Conservation (phyloP, 2,113 vertebrate species). For the Lamprologus sp. region DNA sequence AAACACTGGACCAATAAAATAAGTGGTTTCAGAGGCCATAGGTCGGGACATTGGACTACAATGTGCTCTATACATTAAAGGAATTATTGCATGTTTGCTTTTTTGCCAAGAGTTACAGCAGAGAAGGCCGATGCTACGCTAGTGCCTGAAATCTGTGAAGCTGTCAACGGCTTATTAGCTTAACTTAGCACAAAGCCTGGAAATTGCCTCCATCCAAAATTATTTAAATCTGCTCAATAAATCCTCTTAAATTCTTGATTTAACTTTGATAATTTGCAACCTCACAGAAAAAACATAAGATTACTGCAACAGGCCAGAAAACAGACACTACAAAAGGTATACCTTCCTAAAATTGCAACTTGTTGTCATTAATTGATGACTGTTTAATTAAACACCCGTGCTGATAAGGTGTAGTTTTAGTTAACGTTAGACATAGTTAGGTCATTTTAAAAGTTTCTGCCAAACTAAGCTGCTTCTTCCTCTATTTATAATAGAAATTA, state of each 20-base stretch:
- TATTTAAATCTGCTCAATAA: not conserved
- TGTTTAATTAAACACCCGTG: not conserved
- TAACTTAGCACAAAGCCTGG: not conserved
- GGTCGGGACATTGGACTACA: not conserved
- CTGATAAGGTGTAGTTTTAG: not conserved
- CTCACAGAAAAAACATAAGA: not conserved
- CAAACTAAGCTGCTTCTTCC: not conserved
- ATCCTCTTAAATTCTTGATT: not conserved
- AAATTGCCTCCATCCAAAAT: not conserved
- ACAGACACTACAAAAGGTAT: not conserved
- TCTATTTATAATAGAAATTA: fast-evolving
- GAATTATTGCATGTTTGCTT: not conserved
- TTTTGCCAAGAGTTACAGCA: not conserved
- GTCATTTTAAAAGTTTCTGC: not conserved
- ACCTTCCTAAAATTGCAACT: not conserved
- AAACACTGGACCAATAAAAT: not conserved
- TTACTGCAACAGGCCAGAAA: fast-evolving
- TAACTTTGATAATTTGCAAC: not conserved
- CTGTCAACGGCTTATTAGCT: not conserved
- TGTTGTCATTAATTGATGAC: not conserved
- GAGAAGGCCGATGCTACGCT: not conserved
- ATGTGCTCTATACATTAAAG: not conserved
- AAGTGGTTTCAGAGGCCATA: not conserved
- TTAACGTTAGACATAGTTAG: fast-evolving
- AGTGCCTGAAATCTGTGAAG: not conserved